Conservation (phyloP, 2,797 vertebrate species). For the Melanotaenia trifasciata region DNA sequence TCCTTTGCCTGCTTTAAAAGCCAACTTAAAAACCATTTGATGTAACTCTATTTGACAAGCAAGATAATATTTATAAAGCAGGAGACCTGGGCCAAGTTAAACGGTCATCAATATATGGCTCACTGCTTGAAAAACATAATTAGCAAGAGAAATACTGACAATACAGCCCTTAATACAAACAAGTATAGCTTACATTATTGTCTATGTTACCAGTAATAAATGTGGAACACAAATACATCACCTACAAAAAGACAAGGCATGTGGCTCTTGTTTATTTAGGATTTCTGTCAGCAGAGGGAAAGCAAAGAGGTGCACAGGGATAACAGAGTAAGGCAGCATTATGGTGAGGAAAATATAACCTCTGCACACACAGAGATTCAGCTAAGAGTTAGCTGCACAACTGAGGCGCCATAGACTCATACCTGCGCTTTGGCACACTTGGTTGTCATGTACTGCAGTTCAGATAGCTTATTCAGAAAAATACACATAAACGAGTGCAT, state of each 20-base stretch:
- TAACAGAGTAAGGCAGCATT: slow-evolving; percentile 37
- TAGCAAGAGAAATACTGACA: neutral
- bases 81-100: neutral
- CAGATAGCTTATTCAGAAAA: slow-evolving; percentile 13
- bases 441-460: slow-evolving; percentile 13
- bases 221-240: neutral
- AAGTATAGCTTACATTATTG: neutral
- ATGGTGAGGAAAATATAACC: slow-evolving; percentile 50
- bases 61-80: neutral
- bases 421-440: slow-evolving; percentile 42
- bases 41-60: neutral
- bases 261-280: slow-evolving; percentile 57
- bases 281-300: slow-evolving; percentile 41
- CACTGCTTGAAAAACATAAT: neutral
- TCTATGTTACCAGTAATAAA: slow-evolving; percentile 24
- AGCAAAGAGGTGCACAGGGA: slow-evolving; percentile 34
- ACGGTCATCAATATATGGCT: neutral
- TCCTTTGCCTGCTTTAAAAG: neutral
- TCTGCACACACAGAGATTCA: slow-evolving; percentile 55
- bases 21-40: neutral
- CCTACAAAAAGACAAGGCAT: slow-evolving; percentile 47
- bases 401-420: slow-evolving; percentile 45
- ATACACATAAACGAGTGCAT: neutral
- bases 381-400: slow-evolving; percentile 69
- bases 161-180: neutral